Percentiles rank a stretch among this genome's conserved stretches.
These are phyloP conservation scores for Mycalesis mineus DNA, from an alignment of 2,888 invertebrate genomes.

Conservation along the genomic window DNA sequence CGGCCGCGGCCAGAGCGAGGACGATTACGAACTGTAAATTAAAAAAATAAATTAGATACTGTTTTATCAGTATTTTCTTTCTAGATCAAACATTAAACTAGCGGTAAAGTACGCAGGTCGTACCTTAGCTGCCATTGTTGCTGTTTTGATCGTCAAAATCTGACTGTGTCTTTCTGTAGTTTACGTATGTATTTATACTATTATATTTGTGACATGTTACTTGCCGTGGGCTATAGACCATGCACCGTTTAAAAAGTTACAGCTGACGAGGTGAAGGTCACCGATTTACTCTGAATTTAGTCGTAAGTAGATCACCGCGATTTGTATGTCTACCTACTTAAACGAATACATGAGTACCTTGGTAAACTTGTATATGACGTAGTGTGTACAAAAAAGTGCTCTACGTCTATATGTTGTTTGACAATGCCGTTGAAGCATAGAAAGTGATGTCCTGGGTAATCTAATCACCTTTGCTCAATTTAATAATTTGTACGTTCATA, in stretches of 20 bases:
- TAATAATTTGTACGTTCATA: too few relatives aligned
- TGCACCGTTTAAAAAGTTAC: conserved; percentile 19
- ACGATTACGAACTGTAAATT: conserved; percentile 18
- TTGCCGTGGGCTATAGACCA: conserved; percentile 20
- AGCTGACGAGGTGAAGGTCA: conserved; percentile 48
- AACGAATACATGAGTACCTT: conserved; percentile 17
- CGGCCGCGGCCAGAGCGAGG: conserved; percentile 27
- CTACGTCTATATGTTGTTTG: too few relatives aligned
- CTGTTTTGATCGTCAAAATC: conserved; percentile 12
- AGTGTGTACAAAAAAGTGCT: conserved; percentile 16
- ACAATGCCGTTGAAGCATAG: too few relatives aligned
- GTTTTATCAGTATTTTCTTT: neutral
- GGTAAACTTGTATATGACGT: conserved; percentile 39
- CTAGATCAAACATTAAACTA: too few relatives aligned
- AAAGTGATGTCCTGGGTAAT: too few relatives aligned
- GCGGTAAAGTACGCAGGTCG: too few relatives aligned
- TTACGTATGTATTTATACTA: conserved; percentile 21
- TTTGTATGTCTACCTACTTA: conserved; percentile 19
- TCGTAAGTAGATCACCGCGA: conserved; percentile 27
- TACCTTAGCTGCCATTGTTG: conserved; percentile 27
- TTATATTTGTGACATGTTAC: conserved; percentile 14
- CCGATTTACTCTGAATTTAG: conserved; percentile 18
- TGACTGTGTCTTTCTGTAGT: conserved; percentile 18
- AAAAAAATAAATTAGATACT: neutral
- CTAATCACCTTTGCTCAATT: too few relatives aligned